These are phyloP conservation scores for Diplolepis rosae DNA, from an alignment of 2,888 invertebrate genomes.

Conservation along the genomic window DNA sequence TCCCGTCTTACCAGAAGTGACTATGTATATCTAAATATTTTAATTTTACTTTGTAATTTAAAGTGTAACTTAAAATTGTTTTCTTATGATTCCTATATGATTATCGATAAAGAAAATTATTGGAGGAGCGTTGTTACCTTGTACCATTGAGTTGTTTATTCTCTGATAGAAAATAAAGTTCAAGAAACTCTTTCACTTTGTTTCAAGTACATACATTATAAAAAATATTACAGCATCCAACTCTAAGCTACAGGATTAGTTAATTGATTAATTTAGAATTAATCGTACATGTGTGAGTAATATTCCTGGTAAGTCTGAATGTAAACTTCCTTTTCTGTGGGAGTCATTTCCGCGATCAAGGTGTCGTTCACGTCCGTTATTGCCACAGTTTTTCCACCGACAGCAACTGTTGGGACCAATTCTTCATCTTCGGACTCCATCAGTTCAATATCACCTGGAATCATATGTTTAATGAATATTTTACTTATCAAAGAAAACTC, in stretches of 20 bases:
- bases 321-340: slow-evolving; percentile 93
- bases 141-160: slow-evolving; percentile 42
- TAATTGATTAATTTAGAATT: slow-evolving; percentile 55
- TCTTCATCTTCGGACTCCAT: slow-evolving; percentile 87
- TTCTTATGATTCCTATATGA: no score
- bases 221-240: slow-evolving; percentile 58
- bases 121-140: no score
- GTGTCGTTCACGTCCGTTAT: slow-evolving; percentile 90
- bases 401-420: slow-evolving; percentile 86
- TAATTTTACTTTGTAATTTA: no score
- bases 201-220: slow-evolving; percentile 49
- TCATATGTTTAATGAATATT: slow-evolving; percentile 33
- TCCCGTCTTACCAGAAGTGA: slow-evolving; percentile 73
- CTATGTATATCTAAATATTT: slow-evolving; percentile 54
- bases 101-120: background rate
- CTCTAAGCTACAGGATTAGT: slow-evolving; percentile 23
- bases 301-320: slow-evolving; percentile 95
- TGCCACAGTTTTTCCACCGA: slow-evolving; percentile 86
- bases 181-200: slow-evolving; percentile 2
- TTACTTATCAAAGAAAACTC: no score
- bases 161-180: slow-evolving; percentile 23
- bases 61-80: no score
- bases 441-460: slow-evolving; percentile 80
- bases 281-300: slow-evolving; percentile 92
- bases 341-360: slow-evolving; percentile 92